Evolutionary conservation across 2,113 vertebrate genomes (phyloP).

Genomic region (Neofelis nebulosa): DNA sequence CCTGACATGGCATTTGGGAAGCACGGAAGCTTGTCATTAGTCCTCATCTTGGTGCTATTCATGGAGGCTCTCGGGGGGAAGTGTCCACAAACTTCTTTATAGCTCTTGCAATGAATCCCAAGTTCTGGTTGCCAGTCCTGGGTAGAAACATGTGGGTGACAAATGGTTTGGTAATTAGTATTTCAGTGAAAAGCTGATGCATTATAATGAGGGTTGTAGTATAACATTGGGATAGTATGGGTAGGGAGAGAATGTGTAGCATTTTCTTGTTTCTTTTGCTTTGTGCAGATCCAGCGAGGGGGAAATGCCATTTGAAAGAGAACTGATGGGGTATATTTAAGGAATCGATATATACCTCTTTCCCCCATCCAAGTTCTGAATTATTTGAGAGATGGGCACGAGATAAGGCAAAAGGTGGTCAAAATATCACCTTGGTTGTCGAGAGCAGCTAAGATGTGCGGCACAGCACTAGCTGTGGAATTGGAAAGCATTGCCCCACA

Average conservation of each 20-base stretch:
- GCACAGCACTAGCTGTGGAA: neutral
- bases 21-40: neutral
- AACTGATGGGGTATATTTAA: neutral
- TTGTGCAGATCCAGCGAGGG: neutral
- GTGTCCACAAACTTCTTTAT: constrained; percentile 24
- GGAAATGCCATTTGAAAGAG: constrained; percentile 18
- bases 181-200: constrained; percentile 41
- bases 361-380: neutral
- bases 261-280: neutral
- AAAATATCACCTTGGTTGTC: neutral
- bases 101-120: constrained; percentile 53
- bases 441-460: neutral
- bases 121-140: constrained; percentile 53
- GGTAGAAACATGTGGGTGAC: constrained; percentile 48
- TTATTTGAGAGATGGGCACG: neutral
- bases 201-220: neutral
- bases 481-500: neutral
- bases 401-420: neutral
- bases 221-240: neutral
- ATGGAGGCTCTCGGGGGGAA: neutral
- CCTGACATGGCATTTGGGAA: neutral
- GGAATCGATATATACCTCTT: neutral
- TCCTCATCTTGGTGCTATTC: constrained; percentile 15
- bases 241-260: neutral
- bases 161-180: constrained; percentile 58